phyloP scores from a whole-genome alignment of 2,113 vertebrate species.

The Pelmatolapia mariae region DNA sequence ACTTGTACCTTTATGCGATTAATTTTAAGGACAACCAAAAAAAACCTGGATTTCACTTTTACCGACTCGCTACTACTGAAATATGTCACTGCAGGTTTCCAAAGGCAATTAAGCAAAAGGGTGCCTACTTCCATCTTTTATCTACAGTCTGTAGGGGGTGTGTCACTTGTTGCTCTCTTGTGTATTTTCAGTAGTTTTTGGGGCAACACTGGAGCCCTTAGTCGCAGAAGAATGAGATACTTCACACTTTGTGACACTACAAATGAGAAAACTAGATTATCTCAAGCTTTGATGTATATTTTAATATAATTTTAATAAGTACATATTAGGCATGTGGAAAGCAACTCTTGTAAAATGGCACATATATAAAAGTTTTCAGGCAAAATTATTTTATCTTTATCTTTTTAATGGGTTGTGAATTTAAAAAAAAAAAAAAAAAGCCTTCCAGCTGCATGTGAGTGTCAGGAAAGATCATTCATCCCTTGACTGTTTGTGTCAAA shows the following conservation, averaged over 20 bases:
- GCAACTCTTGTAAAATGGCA: not conserved
- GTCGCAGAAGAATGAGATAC: not conserved
- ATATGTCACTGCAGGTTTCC: not conserved
- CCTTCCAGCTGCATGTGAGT: not conserved
- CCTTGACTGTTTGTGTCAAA: not conserved
- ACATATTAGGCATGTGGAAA: not conserved
- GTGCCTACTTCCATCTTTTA: not conserved
- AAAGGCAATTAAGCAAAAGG: not conserved
- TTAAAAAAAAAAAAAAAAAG: fast-evolving
- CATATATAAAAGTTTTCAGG: not conserved
- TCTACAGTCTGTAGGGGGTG: not conserved
- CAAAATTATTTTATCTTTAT: not conserved
- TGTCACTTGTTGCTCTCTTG: not conserved
- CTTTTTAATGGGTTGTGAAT: not conserved
- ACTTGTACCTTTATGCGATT: not conserved
- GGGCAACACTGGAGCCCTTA: not conserved
- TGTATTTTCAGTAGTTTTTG: not conserved
- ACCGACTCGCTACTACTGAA: not conserved
- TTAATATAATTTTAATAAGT: not conserved
- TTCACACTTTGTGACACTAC: not conserved
- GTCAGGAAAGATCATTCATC: not conserved
- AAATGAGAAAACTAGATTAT: not conserved
- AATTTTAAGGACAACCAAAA: not conserved
- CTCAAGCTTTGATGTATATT: not conserved
- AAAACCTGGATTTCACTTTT: not conserved